phyloP scores from a whole-genome alignment of 37 sponge, comb jelly and placozoan species.

The Amphimedon queenslandica region DNA sequence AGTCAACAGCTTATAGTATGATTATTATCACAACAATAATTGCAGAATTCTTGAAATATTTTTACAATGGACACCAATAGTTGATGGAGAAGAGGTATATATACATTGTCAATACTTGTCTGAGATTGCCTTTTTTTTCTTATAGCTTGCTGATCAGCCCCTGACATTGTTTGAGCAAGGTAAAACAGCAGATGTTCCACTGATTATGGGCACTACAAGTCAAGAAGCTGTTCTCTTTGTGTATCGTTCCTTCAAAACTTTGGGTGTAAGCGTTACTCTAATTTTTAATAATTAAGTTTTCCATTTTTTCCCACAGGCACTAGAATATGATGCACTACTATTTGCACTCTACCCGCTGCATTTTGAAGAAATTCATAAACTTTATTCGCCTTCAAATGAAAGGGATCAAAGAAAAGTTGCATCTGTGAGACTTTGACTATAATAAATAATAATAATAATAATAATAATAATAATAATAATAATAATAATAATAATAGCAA shows the following conservation, averaged over 20 bases:
- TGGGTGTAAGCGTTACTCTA: too few relatives aligned
- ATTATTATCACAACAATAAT: background rate
- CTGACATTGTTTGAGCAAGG: conserved; percentile 23
- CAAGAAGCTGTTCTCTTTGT: conserved; percentile 50
- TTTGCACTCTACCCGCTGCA: conserved; percentile 27
- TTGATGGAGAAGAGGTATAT: conserved; percentile 57
- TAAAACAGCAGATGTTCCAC: background rate
- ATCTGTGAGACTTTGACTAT: conserved; percentile 22
- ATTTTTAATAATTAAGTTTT: too few relatives aligned
- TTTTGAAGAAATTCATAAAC: conserved; percentile 5
- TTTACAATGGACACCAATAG: conserved; percentile 67
- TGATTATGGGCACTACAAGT: conserved; percentile 30
- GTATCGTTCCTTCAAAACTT: conserved; percentile 38
- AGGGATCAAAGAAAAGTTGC: conserved; percentile 29
- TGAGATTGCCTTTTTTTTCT: background rate
- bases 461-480: too few relatives aligned
- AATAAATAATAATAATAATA: background rate
- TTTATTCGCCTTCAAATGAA: conserved; percentile 22
- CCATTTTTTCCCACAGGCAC: conserved; percentile 1
- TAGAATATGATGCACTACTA: conserved; percentile 27
- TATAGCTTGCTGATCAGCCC: conserved; percentile 41
- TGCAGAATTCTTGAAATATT: conserved; percentile 59
- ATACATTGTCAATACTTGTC: background rate
- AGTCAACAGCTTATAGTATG: background rate
- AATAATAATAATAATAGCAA: too few relatives aligned